A percentile compares a stretch with the other conserved stretches of the same genome.
Conservation (phyloP, 2,797 vertebrate genomes). For the Cynopterus sphinx region DNA sequence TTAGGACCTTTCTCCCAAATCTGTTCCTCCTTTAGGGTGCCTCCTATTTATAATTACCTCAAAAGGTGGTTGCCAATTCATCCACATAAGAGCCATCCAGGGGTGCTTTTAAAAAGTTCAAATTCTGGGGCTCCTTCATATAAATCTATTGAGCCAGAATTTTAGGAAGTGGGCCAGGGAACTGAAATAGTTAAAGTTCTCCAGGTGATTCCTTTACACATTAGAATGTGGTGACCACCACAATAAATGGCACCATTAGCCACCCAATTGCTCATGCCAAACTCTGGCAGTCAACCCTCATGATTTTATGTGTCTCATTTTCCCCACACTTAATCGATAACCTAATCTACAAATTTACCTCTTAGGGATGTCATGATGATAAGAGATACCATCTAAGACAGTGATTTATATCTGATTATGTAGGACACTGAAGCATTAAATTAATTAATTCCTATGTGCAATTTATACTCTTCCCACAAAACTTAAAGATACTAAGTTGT, state of each 20-base stretch:
- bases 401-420: slow-evolving; percentile 76
- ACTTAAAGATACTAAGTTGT: slow-evolving; percentile 34
- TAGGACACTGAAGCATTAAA: slow-evolving; percentile 69
- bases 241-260: slow-evolving; percentile 72
- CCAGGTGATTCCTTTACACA: background rate
- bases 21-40: background rate
- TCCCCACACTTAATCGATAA: slow-evolving; percentile 73
- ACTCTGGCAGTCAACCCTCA: slow-evolving; percentile 29
- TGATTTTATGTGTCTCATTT: slow-evolving; percentile 38
- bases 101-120: background rate
- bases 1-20: background rate
- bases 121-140: background rate
- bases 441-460: slow-evolving; percentile 75
- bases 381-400: slow-evolving; percentile 60
- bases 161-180: background rate
- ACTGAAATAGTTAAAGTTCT: slow-evolving; percentile 50
- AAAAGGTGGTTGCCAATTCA: background rate
- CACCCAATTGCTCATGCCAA: slow-evolving; percentile 57
- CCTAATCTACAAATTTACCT: slow-evolving; percentile 73
- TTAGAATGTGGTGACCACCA: background rate
- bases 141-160: background rate
- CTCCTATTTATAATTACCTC: background rate
- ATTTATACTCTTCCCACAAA: slow-evolving; percentile 65
- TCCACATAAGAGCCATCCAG: background rate
- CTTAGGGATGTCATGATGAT: slow-evolving; percentile 55